Conservation (phyloP, 1,140 invertebrate species). For the Cephus cinctus region DNA sequence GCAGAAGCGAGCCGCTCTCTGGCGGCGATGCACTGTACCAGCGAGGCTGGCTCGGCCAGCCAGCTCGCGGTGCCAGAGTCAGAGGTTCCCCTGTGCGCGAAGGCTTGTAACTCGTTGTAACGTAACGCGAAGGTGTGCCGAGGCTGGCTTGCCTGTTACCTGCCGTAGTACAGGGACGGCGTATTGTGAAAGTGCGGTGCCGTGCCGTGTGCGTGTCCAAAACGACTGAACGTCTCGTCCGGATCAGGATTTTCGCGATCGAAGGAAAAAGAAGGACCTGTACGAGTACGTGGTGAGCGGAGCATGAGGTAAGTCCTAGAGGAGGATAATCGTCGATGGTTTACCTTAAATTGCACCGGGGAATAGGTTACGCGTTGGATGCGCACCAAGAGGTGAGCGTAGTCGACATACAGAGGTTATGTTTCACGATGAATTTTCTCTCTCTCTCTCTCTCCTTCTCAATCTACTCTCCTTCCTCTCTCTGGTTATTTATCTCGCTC, state of each 20-base stretch:
- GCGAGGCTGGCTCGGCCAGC: conserved; percentile 29
- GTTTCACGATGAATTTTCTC: conserved; percentile 1
- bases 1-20: conserved; percentile 22
- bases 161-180: conserved; percentile 25
- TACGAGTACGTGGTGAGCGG: neutral
- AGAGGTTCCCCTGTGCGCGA: conserved; percentile 34
- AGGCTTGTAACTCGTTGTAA: conserved; percentile 39
- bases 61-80: conserved; percentile 12
- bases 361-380: neutral
- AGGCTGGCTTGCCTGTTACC: conserved; percentile 30
- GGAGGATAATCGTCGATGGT: neutral
- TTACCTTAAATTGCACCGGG: conserved; percentile 1
- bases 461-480: conserved; percentile 1
- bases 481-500: neutral
- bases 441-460: conserved; percentile 8
- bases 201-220: neutral
- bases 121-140: conserved; percentile 41
- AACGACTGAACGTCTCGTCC: neutral
- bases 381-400: neutral
- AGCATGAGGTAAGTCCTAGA: neutral
- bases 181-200: conserved; percentile 32
- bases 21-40: conserved; percentile 44
- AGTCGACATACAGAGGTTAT: conserved; percentile 6
- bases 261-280: conserved; percentile 7
- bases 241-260: neutral